Evolutionary conservation across 2,888 invertebrate species (phyloP).

Genomic region (Nineta flava): DNA sequence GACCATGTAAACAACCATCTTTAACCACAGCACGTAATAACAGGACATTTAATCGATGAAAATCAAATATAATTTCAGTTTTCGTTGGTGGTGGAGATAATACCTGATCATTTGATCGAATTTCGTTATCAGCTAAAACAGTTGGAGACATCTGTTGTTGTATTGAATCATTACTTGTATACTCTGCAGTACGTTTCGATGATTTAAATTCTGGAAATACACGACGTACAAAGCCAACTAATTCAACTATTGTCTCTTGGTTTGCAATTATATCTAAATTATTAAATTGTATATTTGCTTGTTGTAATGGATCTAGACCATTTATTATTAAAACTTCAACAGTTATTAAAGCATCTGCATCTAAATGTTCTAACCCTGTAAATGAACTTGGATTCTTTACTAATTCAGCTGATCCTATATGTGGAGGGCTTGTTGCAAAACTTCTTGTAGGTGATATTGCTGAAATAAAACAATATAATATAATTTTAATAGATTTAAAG

Average conservation of each 20-base stretch:
- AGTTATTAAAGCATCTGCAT: conserved; percentile 58
- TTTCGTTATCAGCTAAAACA: background rate
- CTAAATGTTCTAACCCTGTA: conserved; percentile 19
- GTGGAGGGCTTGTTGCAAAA: background rate
- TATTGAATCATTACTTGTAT: conserved; percentile 4
- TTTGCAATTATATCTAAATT: conserved; percentile 85
- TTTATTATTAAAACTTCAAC: conserved; percentile 65
- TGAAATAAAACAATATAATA: background rate
- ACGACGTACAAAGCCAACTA: conserved; percentile 74
- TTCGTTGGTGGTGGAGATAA: conserved; percentile 14
- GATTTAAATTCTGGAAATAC: conserved; percentile 35
- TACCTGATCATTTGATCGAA: conserved; percentile 9
- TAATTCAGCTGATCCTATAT: background rate
- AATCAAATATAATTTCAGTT: conserved; percentile 76
- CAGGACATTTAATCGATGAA: conserved; percentile 78
- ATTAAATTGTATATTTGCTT: conserved; percentile 83
- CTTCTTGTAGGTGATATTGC: conserved; percentile 4
- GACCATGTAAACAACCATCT: conserved; percentile 52
- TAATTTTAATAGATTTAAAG: background rate
- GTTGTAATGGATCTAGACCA: conserved; percentile 33
- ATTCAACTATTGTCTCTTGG: conserved; percentile 87
- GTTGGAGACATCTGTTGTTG: background rate
- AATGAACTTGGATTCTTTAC: conserved; percentile 2
- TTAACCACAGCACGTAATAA: conserved; percentile 62
- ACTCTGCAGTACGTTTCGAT: conserved; percentile 10